Evolutionary conservation across 2,113 vertebrate genomes (phyloP).

Genomic region (Camelus bactrianus): DNA sequence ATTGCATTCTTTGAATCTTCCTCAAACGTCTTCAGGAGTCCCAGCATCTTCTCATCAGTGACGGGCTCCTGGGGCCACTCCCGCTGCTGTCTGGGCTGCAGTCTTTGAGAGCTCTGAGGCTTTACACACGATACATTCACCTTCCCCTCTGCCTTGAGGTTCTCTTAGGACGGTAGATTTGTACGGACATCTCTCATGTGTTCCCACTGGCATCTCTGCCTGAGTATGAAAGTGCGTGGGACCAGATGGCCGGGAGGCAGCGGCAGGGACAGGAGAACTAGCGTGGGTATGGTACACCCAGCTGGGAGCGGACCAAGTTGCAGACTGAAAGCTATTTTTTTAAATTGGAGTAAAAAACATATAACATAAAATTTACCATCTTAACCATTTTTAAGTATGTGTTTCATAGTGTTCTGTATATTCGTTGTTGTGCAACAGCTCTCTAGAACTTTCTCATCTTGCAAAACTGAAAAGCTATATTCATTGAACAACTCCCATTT

Average conservation of each 20-base stretch:
- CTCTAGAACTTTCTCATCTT: neutral
- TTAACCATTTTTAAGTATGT: neutral
- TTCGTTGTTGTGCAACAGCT: neutral
- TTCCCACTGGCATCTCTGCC: slow-evolving; percentile 90
- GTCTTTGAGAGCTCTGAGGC: slow-evolving; percentile 75
- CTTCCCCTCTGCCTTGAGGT: slow-evolving; percentile 88
- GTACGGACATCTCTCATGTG: slow-evolving; percentile 90
- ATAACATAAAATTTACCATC: neutral
- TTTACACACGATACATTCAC: slow-evolving; percentile 89
- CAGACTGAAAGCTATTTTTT: neutral
- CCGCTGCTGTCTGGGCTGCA: slow-evolving; percentile 88
- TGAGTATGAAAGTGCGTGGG: slow-evolving; percentile 87
- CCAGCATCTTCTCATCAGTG: slow-evolving; percentile 90
- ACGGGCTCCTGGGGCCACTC: slow-evolving; percentile 89
- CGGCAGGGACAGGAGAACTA: neutral
- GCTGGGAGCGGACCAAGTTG: neutral
- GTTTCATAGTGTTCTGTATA: neutral
- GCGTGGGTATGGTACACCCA: neutral
- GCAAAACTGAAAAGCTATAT: neutral
- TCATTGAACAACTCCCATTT: neutral
- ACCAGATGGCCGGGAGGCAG: slow-evolving; percentile 79
- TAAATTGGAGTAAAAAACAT: neutral
- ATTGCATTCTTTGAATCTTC: slow-evolving; percentile 78
- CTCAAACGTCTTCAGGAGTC: slow-evolving; percentile 89
- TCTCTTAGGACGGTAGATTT: slow-evolving; percentile 91